Base-by-base conservation (phyloP, 2,888 invertebrate genomes). In the Nowickia ferox region DNA sequence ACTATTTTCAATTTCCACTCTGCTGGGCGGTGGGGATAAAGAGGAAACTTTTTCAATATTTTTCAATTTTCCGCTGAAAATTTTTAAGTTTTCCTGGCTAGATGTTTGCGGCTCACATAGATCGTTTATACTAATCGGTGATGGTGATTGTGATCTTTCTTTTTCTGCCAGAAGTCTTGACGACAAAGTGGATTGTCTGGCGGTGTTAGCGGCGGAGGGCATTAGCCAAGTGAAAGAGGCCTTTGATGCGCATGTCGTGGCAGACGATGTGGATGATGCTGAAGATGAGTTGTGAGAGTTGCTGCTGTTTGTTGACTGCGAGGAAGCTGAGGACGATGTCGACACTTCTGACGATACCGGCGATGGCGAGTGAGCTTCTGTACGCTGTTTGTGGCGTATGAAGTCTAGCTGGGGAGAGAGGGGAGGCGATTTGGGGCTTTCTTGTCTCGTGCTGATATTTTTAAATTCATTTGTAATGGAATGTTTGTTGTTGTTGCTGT, bases 171-270 rank as follows among this genome's bases (percentile, higher is more conserved):
- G 82, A 86, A 59, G 61, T 75, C 65, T 79, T 42, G 74, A 46
- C 48, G 53, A 48, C 11, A 42, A 46, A 38, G 46, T 44, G 6
- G 30, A 59, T 40, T 65, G 42, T 76, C 38, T 57, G 78, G 2
- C 44, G 53, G 48, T 22, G 53, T 46, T 40, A 38, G 59, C 42
- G n/a, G 76, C 13, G 51, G 75, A 75, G 75, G 84, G 78, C 79
- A 83, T 86, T 86, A 91, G 89, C 92, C 92, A 92, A 88, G 91
- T 91, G 88, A 92, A 92, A 84, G 92, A 89, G 77, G 89, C 88
- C 72, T 89, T 89, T 72, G 90, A 89, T 87, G 90, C 89, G 88
- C 89, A 89, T 86, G 90, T 89, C 87, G 89, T 88, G 61, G 89
- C 88, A 71, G 89, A 88, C 48, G 89, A 86, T 59, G 88, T 84